phyloP scores from a whole-genome alignment of 2,888 invertebrate genomes.

The Byasa hedistus region DNA sequence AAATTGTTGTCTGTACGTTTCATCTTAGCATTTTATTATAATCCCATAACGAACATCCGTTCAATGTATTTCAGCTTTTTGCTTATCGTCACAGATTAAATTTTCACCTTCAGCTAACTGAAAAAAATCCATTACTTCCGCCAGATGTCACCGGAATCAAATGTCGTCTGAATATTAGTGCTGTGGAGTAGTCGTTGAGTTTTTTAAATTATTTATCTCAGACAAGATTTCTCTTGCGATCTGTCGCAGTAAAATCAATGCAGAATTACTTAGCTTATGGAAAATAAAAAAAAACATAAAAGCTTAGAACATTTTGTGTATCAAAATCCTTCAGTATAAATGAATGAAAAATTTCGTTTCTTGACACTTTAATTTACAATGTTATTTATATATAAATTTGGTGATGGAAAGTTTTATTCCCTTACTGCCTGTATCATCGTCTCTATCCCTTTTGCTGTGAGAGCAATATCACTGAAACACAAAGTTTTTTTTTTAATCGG shows the following conservation, averaged over 20 bases:
- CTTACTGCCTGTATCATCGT: not conserved
- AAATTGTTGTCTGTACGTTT: constrained; percentile 2
- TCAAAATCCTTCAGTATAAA: too few relatives aligned
- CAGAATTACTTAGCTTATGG: too few relatives aligned
- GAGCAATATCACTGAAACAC: constrained; percentile 65
- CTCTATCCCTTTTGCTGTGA: constrained; percentile 43
- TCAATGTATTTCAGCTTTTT: constrained; percentile 58
- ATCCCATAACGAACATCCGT: constrained; percentile 37
- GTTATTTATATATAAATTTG: too few relatives aligned
- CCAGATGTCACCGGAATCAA: constrained; percentile 79
- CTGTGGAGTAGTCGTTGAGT: constrained; percentile 40
- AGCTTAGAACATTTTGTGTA: too few relatives aligned
- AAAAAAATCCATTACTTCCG: constrained; percentile 80
- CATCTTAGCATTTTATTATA: constrained; percentile 35
- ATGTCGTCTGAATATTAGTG: constrained; percentile 57
- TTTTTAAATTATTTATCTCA: not conserved
- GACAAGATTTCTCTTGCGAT: not conserved
- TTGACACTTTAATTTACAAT: too few relatives aligned
- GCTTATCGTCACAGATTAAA: constrained; percentile 76
- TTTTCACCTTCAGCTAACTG: constrained; percentile 81
- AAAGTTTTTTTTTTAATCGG: constrained; percentile 70
- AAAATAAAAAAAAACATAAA: too few relatives aligned
- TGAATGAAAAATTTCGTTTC: too few relatives aligned
- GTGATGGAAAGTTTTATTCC: too few relatives aligned
- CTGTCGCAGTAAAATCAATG: too few relatives aligned